These are phyloP conservation scores for Dione vanillae DNA, from an alignment of 2,888 invertebrate genomes.

Conservation along the genomic window DNA sequence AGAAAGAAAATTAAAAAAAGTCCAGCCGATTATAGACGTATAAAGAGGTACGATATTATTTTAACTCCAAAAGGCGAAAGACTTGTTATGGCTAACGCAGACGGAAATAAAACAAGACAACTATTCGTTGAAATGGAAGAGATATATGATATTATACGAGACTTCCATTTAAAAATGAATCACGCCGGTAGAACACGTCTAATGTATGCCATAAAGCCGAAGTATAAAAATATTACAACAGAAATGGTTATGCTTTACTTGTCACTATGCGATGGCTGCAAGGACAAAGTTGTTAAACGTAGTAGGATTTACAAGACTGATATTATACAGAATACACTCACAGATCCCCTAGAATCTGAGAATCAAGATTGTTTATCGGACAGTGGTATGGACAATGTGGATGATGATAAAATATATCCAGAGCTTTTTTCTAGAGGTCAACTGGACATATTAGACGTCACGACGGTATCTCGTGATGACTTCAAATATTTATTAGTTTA, in stretches of 20 bases:
- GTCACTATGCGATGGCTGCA: slow-evolving; percentile 59
- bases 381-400: slow-evolving; percentile 16
- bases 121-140: slow-evolving; percentile 60
- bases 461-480: slow-evolving; percentile 55
- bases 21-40: slow-evolving; percentile 58
- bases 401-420: slow-evolving; percentile 49
- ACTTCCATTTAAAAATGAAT: slow-evolving; percentile 59
- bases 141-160: slow-evolving; percentile 63
- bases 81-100: slow-evolving; percentile 50
- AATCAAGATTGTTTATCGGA: slow-evolving; percentile 25
- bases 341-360: slow-evolving; percentile 39
- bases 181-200: slow-evolving; percentile 62
- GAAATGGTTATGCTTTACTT: slow-evolving; percentile 60
- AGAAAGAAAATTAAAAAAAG: slow-evolving; percentile 52
- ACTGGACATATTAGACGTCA: slow-evolving; percentile 61
- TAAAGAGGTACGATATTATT: slow-evolving; percentile 59
- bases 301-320: slow-evolving; percentile 31
- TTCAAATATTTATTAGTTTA: slow-evolving; percentile 65
- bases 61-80: slow-evolving; percentile 57
- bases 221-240: slow-evolving; percentile 63
- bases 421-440: slow-evolving; percentile 64
- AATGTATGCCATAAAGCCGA: slow-evolving; percentile 58
- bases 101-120: slow-evolving; percentile 50
- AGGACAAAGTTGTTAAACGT: slow-evolving; percentile 49
- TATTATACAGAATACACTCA: neutral